These are phyloP conservation scores for Sebastes dallii DNA, from an alignment of 2,797 vertebrate genomes.

Conservation along the genomic window DNA sequence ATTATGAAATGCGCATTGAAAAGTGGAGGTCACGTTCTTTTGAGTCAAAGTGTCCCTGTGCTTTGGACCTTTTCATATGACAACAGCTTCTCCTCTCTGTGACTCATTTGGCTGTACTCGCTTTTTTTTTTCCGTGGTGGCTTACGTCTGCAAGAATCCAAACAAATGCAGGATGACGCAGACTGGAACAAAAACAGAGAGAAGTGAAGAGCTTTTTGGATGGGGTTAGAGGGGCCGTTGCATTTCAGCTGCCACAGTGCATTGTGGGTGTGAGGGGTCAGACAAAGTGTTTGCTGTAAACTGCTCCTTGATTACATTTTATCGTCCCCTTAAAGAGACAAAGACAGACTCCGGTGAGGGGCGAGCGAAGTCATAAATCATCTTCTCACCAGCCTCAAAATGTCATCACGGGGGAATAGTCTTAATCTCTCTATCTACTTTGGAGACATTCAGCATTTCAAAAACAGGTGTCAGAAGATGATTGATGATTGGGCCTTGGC, in stretches of 20 bases:
- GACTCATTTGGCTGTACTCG: slow-evolving; percentile 18
- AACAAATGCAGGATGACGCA: slow-evolving; percentile 5
- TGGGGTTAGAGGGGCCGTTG: not conserved
- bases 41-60: not conserved
- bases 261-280: slow-evolving; percentile 55
- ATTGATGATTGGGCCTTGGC: slow-evolving; percentile 62
- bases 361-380: slow-evolving; percentile 66
- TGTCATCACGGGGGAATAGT: slow-evolving; percentile 53
- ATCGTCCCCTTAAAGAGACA: slow-evolving; percentile 53
- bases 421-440: slow-evolving; percentile 62
- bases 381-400: slow-evolving; percentile 66
- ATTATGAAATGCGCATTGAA: not conserved
- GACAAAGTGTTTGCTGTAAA: slow-evolving; percentile 61
- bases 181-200: not conserved
- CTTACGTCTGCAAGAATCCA: slow-evolving; percentile 12
- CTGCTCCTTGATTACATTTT: slow-evolving; percentile 61
- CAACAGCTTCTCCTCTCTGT: not conserved
- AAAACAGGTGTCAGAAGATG: slow-evolving; percentile 65
- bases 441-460: slow-evolving; percentile 65
- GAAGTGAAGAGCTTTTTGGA: not conserved
- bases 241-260: not conserved
- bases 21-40: not conserved
- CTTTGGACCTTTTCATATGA: not conserved
- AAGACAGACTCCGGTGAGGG: slow-evolving; percentile 55
- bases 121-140: not conserved